phyloP scores from a whole-genome alignment of 2,113 vertebrate species.

The Ivindomyrus marchei region DNA sequence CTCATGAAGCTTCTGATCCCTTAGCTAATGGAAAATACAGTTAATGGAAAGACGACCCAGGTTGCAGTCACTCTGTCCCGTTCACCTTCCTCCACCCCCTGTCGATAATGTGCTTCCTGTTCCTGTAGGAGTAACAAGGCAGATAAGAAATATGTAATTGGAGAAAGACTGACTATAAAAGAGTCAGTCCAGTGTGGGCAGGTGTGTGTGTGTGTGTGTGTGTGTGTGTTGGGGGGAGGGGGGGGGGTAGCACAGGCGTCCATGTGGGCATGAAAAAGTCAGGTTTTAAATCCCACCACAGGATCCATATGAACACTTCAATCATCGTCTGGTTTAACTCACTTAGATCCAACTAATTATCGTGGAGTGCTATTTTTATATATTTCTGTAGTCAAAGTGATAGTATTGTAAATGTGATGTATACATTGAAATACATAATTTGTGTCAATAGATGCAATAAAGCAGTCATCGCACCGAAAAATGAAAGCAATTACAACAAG shows the following conservation, averaged over 20 bases:
- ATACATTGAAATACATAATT: not conserved
- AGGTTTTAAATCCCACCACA: not conserved
- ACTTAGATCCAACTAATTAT: not conserved
- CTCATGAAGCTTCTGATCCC: not conserved
- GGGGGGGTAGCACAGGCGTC: not conserved
- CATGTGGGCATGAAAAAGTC: not conserved
- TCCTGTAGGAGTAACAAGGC: not conserved
- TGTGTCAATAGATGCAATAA: not conserved
- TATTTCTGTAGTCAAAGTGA: not conserved
- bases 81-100: slow-evolving; percentile 15
- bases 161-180: not conserved
- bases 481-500: not conserved
- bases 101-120: not conserved
- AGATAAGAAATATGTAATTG: not conserved
- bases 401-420: not conserved
- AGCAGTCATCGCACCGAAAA: not conserved
- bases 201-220: not conserved
- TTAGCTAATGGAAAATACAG: not conserved
- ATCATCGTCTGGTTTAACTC: not conserved
- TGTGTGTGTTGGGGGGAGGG: too few relatives aligned
- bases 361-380: not conserved
- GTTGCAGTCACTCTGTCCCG: not conserved
- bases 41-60: not conserved
- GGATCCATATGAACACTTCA: not conserved
- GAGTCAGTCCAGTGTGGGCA: not conserved